A percentile compares a stretch with the other conserved stretches of the same genome.
These are phyloP conservation scores for Lepisosteus osseus DNA, from an alignment of 2,113 vertebrate species.

Conservation along the genomic window DNA sequence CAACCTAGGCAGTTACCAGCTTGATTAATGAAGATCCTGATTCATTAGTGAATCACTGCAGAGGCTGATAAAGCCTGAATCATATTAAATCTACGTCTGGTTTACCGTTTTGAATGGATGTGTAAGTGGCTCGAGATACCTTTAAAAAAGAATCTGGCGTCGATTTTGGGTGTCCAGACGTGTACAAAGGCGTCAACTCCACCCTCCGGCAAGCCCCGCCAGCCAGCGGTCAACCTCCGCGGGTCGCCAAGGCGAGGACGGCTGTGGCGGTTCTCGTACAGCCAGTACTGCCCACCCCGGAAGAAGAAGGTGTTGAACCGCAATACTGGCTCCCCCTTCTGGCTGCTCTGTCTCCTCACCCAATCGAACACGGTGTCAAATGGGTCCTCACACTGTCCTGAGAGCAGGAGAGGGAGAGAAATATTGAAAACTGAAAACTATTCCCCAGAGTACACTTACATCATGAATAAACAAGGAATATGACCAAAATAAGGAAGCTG, in stretches of 20 bases:
- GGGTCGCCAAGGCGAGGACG: slow-evolving; percentile 28
- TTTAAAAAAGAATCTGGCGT: slow-evolving; percentile 28
- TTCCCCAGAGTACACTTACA: too few species aligned
- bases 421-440: neutral
- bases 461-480: neutral
- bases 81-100: neutral
- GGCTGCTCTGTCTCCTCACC: slow-evolving; percentile 6
- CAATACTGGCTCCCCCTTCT: slow-evolving; percentile 16
- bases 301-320: slow-evolving; percentile 22
- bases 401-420: neutral
- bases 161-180: slow-evolving; percentile 20
- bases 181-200: slow-evolving; percentile 12
- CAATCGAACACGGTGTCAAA: slow-evolving; percentile 24
- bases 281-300: slow-evolving; percentile 22
- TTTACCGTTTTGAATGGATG: neutral
- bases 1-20: too few species aligned
- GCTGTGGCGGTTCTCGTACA: slow-evolving; percentile 33
- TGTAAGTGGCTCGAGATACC: slow-evolving; percentile 19
- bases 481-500: neutral
- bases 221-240: neutral
- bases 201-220: slow-evolving; percentile 15
- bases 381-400: slow-evolving; percentile 22
- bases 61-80: neutral
- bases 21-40: too few species aligned
- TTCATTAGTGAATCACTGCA: neutral